Base-by-base conservation (phyloP, 1,140 invertebrate species). In the Galleria mellonella region DNA sequence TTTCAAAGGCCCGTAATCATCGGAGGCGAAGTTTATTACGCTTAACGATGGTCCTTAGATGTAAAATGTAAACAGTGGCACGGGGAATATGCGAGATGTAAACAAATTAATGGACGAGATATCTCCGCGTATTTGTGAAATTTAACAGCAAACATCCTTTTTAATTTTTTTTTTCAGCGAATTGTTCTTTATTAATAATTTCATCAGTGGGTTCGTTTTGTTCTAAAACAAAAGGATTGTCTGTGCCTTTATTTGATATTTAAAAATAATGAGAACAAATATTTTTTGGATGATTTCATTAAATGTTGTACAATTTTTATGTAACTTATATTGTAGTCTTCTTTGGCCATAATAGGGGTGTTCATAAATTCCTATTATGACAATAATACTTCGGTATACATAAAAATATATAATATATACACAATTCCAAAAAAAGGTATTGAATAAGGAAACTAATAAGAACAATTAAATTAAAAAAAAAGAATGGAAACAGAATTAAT, bases 1-100 rank as follows among this genome's bases (percentile, higher is more conserved):
- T 72, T 71, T 71, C 55, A 71, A 71, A 67, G 61, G 55, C 51
- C 59, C 58, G 68, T 72, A 73, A 75, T 77, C 63, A 70, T 75
- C 51, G 71, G 57, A 67, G 49, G 58, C 62, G 55, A 72, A 71
- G 43, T 73, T 77, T 75, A 76, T 72, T 64, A 66, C 59, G 62
- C 45, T 70, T 66, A 58, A 67, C 56, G 61, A 66, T 32, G 44
- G 58, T 55, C 40, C 45, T 61, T 59, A 62, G 54, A 65, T 32
- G 51, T 44, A 52, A 57, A 66, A 68, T 45, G 59, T 68, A 73
- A 72, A 72, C 66, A 74, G 38, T 51, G 51, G 45, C 50, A 51
- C 51, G 33, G 51, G 47, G 55, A 62, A 54, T 53, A 62, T 60
- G 57, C 62, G 52, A 64, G 66, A 54, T 51, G 63, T 71, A 73